phyloP scores from a whole-genome alignment of 2,113 vertebrate genomes.

The Axis porcinus region DNA sequence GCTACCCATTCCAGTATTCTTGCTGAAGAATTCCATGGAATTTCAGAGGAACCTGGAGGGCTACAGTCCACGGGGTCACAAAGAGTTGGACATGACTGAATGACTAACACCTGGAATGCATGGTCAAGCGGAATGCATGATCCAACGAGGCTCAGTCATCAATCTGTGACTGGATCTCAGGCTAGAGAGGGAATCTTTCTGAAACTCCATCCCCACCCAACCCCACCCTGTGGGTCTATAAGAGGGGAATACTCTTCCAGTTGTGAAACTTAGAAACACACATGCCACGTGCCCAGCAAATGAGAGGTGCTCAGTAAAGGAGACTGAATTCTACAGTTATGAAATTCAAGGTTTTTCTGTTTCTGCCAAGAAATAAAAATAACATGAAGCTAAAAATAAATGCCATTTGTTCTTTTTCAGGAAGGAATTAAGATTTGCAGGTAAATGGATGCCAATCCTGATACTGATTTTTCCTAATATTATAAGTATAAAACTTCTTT shows the following conservation, averaged over 20 bases:
- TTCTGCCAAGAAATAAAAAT: neutral
- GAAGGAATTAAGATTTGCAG: neutral
- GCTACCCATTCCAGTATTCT: neutral
- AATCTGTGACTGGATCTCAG: neutral
- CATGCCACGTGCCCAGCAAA: neutral
- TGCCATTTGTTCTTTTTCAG: neutral
- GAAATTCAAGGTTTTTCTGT: neutral
- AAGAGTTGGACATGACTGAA: neutral
- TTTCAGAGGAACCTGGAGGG: neutral
- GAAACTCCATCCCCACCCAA: neutral
- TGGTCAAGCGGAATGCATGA: neutral
- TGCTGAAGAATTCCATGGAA: neutral
- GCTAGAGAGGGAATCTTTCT: neutral
- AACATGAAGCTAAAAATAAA: neutral
- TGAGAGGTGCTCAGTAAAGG: neutral
- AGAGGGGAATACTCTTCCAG: neutral
- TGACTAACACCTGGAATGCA: neutral
- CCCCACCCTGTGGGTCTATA: accelerated
- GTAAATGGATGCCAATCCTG: neutral
- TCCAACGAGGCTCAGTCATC: neutral
- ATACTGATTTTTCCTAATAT: neutral
- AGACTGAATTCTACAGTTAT: neutral
- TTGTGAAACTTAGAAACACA: neutral
- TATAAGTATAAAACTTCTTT: neutral
- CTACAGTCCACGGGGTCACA: neutral